Conservation (phyloP, 2,113 vertebrate species). For the Gopherus evgoodei region DNA sequence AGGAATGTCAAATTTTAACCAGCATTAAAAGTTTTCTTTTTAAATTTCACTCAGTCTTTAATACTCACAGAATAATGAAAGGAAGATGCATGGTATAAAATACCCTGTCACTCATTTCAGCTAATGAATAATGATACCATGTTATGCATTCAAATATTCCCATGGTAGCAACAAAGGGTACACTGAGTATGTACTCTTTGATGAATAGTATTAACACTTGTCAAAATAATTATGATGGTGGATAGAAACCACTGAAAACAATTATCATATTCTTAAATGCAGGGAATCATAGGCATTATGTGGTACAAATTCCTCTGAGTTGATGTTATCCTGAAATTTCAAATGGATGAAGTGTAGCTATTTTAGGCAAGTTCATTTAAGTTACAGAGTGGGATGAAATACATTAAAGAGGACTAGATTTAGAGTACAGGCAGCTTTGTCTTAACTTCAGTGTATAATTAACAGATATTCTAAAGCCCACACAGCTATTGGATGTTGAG, state of each 20-base stretch:
- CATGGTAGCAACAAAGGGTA: constrained; percentile 15
- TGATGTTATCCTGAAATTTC: constrained; percentile 49
- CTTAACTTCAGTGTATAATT: constrained; percentile 68
- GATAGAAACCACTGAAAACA: constrained; percentile 42
- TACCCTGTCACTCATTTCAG: constrained; percentile 17
- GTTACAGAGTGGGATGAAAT: constrained; percentile 42
- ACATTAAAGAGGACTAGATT: constrained; percentile 60
- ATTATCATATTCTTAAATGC: constrained; percentile 27
- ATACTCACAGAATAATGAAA: background rate
- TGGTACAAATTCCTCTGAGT: background rate
- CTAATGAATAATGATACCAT: constrained; percentile 23
- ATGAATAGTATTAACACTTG: constrained; percentile 36
- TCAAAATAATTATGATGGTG: constrained; percentile 51
- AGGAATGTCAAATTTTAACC: constrained; percentile 36
- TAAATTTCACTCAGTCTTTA: constrained; percentile 31
- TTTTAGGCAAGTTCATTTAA: constrained; percentile 54
- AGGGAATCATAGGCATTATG: background rate
- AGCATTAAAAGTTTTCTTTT: constrained; percentile 42
- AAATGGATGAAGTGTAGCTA: constrained; percentile 31
- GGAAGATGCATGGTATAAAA: background rate
- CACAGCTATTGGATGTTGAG: constrained; percentile 37
- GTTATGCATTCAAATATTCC: constrained; percentile 40
- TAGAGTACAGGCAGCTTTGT: constrained; percentile 53
- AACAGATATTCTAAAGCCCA: constrained; percentile 54
- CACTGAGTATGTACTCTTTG: constrained; percentile 15